Evolutionary conservation across 2,888 invertebrate genomes (phyloP).

Genomic region (Monopis laevigella): DNA sequence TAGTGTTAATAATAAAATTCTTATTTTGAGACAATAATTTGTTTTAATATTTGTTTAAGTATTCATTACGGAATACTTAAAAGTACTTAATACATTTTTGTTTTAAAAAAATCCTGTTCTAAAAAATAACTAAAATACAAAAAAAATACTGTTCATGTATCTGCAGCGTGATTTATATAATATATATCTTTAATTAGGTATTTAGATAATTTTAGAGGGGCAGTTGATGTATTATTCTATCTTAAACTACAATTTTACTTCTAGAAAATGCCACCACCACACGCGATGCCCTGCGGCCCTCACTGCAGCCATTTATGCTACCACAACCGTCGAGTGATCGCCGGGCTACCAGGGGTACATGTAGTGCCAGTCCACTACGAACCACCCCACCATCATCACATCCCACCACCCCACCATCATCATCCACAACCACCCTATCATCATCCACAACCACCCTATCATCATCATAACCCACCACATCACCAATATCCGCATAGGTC

Average conservation of each 20-base stretch:
- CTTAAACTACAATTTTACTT: conserved; percentile 17
- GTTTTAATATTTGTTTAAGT: no score
- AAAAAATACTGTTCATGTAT: conserved; percentile 28
- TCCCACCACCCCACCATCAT: conserved; percentile 19
- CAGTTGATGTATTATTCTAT: not conserved
- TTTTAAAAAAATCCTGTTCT: not conserved
- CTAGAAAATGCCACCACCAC: conserved; percentile 44
- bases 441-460: conserved; percentile 15
- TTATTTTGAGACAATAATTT: no score
- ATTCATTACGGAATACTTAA: no score
- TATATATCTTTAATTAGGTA: no score
- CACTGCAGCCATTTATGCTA: conserved; percentile 43
- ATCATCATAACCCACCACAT: conserved; percentile 16
- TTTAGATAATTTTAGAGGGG: no score
- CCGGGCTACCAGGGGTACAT: conserved; percentile 7
- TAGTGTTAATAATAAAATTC: no score
- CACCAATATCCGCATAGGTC: conserved; percentile 21
- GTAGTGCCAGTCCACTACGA: conserved; percentile 17
- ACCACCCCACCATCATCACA: conserved; percentile 14
- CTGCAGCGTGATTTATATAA: no score
- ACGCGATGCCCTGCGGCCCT: conserved; percentile 39
- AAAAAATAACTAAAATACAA: conserved; percentile 11
- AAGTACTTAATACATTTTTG: no score
- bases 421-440: conserved; percentile 18
- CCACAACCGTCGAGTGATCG: conserved; percentile 21